These are phyloP conservation scores for Axinella damicornis DNA, from an alignment of 37 sponge, comb jelly and placozoan species.

Conservation along the genomic window DNA sequence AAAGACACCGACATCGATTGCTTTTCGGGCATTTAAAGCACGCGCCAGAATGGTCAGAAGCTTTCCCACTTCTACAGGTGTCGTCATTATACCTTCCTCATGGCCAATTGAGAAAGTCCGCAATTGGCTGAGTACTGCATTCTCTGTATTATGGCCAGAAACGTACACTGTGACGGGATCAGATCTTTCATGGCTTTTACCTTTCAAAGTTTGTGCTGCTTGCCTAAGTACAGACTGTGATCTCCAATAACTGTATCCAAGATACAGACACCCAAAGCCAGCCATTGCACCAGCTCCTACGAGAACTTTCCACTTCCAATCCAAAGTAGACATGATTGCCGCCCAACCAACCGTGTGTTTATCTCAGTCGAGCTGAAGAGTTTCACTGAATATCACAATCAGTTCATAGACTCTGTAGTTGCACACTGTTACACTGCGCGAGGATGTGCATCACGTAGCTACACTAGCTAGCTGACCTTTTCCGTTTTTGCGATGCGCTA, in stretches of 20 bases:
- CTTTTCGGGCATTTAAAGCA: constrained; percentile 70
- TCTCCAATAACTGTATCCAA: too few species aligned
- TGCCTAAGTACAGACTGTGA: too few species aligned
- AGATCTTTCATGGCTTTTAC: constrained; percentile 2
- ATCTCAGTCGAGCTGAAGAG: too few species aligned
- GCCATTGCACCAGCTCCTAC: neutral
- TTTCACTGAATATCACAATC: too few species aligned
- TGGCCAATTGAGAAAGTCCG: constrained; percentile 13
- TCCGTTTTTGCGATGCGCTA: too few species aligned
- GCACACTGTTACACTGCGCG: too few species aligned
- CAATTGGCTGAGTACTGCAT: constrained; percentile 21
- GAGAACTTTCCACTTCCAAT: constrained; percentile 4
- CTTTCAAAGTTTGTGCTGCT: neutral
- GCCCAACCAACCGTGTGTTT: too few species aligned
- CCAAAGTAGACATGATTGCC: neutral
- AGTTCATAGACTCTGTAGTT: too few species aligned
- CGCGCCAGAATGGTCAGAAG: constrained; percentile 63
- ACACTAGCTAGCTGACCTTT: too few species aligned
- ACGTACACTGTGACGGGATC: constrained; percentile 34
- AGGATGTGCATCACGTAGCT: too few species aligned
- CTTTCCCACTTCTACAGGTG: constrained; percentile 56
- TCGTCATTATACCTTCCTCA: constrained; percentile 56
- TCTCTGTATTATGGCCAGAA: constrained; percentile 27
- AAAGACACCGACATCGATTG: constrained; percentile 85
- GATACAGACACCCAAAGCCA: neutral